These are phyloP conservation scores for Timema podura DNA, from an alignment of 2,888 invertebrate genomes.

Conservation along the genomic window DNA sequence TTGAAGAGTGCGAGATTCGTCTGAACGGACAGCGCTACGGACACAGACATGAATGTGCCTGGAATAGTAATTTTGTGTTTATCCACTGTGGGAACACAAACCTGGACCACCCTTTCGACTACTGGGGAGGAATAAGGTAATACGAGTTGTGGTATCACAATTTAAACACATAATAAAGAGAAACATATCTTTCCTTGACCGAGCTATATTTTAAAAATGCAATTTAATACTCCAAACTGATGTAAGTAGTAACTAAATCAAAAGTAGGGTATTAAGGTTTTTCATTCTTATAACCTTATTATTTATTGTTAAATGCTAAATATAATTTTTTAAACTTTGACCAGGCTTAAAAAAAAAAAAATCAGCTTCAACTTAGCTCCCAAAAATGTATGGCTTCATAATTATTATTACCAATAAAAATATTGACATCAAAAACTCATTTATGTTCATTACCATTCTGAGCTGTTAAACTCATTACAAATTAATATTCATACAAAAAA, in stretches of 20 bases:
- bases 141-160: neutral
- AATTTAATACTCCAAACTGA: neutral
- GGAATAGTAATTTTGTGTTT: conserved; percentile 90
- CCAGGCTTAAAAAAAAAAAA: too few relatives aligned
- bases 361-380: too few relatives aligned
- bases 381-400: too few relatives aligned
- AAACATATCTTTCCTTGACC: neutral
- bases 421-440: too few relatives aligned
- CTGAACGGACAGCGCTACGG: conserved; percentile 87
- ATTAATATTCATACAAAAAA: too few relatives aligned
- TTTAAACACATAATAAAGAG: neutral
- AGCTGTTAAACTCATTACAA: too few relatives aligned
- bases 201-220: neutral
- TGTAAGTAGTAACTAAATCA: neutral
- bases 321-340: too few relatives aligned
- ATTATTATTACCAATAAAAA: too few relatives aligned
- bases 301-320: too few relatives aligned
- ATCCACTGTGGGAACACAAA: conserved; percentile 80
- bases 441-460: too few relatives aligned
- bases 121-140: conserved; percentile 90
- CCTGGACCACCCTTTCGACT: conserved; percentile 60
- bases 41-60: conserved; percentile 78
- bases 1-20: conserved; percentile 82
- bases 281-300: too few relatives aligned
- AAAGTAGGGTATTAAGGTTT: neutral